Evolutionary conservation across 2,888 invertebrate genomes (phyloP).

Genomic region (Argynnis bischoffii): DNA sequence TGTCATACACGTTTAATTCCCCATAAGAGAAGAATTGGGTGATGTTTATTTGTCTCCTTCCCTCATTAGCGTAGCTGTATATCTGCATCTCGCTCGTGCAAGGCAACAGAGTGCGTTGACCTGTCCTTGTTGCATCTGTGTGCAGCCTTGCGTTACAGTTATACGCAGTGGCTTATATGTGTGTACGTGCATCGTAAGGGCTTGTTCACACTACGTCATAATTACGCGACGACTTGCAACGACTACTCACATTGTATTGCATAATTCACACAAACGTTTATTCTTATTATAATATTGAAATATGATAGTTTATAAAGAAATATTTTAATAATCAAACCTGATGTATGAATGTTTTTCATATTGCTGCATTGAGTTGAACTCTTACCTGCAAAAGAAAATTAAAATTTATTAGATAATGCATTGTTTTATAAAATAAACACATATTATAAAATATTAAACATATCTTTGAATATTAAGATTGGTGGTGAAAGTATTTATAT

Average conservation of each 20-base stretch:
- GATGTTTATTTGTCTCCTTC: slow-evolving; percentile 53
- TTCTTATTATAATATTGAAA: neutral
- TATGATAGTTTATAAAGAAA: neutral
- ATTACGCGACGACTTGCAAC: slow-evolving; percentile 39
- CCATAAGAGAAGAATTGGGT: slow-evolving; percentile 57
- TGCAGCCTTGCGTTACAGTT: slow-evolving; percentile 82
- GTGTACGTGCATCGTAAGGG: slow-evolving; percentile 72
- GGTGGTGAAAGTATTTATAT: too few species aligned
- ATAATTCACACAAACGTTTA: neutral
- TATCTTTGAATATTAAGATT: too few species aligned
- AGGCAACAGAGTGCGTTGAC: slow-evolving; percentile 81
- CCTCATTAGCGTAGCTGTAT: slow-evolving; percentile 49
- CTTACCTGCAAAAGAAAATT: slow-evolving; percentile 48
- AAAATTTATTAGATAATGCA: slow-evolving; percentile 12
- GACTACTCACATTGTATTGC: slow-evolving; percentile 19
- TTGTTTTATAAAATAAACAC: neutral
- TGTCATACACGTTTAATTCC: slow-evolving; percentile 61
- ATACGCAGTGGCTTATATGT: slow-evolving; percentile 64
- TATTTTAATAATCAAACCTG: slow-evolving; percentile 29
- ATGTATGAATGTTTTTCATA: slow-evolving; percentile 31
- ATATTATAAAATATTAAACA: too few species aligned
- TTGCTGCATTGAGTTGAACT: slow-evolving; percentile 25
- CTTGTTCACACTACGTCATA: slow-evolving; percentile 60
- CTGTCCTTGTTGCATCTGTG: slow-evolving; percentile 79
- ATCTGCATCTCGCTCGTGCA: slow-evolving; percentile 66